Base-by-base conservation (phyloP, 2,113 vertebrate genomes). In the Noturus placidus region DNA sequence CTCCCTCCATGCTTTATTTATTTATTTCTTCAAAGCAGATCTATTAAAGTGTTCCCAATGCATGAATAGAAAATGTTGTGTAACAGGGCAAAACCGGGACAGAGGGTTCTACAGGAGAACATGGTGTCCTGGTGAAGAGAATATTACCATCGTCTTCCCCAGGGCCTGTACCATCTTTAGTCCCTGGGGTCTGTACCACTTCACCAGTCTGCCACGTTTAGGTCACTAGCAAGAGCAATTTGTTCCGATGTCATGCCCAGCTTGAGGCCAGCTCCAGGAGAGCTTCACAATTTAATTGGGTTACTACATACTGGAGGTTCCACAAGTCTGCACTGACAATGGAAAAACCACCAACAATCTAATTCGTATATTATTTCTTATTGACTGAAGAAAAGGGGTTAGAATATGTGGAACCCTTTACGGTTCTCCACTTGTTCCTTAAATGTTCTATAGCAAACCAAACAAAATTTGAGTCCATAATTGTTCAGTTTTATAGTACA, bases 21-120 rank as follows among this genome's bases (percentile, higher is more conserved):
- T 86, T 77, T 30, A 79, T 88, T 88, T 72, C 87, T 88, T 83
- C 74, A 88, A 84, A 88, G 80, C n/a, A 84, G 25, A 86, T 76
- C 67, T 76, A 83, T 76, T 63, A 83, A 76, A 72, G 67, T 7
- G 79, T 54, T 35, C 14, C 63, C 13, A 82, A 27, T 42, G 63
- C 54, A 63, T 86, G 82, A 86, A 82, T 83, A 42, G 50, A 57
- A 27, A 33, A 87, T 25, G 69, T 70, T 61, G 76, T 57, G 70
- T 72, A 86, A 70, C 78, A 88, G 79, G 22, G 77, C 65, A 85
- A 70, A 87, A 20, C 30, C 10, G 2, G 42, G 19, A 27, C 13
- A 5, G 8, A 3, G 3, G 61, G 76, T 70, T 70, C 50, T 81
- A 25, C 63, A 46, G 63, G 50, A 56, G 67, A 25, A 38, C 30